Evolutionary conservation across 2,113 vertebrate genomes (phyloP).

Genomic region (Clarias batrachus): DNA sequence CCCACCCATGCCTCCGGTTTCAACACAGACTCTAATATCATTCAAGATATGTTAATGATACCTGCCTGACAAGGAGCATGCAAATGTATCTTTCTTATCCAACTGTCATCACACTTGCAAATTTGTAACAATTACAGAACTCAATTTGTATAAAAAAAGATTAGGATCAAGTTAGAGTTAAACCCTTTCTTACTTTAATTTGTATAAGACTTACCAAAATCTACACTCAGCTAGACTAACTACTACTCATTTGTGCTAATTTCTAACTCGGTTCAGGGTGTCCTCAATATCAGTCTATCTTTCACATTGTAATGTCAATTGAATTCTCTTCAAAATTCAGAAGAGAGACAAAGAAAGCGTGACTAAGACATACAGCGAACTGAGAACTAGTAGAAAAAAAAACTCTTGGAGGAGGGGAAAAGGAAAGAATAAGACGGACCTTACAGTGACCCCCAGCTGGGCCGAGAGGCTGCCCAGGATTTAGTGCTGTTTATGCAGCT

Average conservation of each 20-base stretch:
- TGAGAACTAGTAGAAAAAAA: background rate
- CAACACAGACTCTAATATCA: background rate
- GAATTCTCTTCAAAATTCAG: background rate
- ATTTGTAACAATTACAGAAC: background rate
- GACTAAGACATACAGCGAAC: constrained; percentile 9
- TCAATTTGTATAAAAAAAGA: constrained; percentile 1
- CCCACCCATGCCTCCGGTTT: background rate
- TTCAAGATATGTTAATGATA: background rate
- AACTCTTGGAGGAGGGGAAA: constrained; percentile 37
- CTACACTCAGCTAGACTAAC: background rate
- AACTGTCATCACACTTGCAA: background rate
- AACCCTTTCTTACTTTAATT: background rate
- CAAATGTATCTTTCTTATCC: background rate
- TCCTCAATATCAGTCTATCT: background rate
- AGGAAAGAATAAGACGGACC: constrained; percentile 47
- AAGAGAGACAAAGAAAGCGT: constrained; percentile 23
- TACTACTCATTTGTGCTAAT: background rate
- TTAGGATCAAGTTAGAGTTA: background rate
- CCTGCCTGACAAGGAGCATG: background rate
- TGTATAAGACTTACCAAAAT: background rate
- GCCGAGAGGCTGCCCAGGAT: constrained; percentile 45
- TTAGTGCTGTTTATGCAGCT: constrained; percentile 60
- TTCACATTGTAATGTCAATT: background rate
- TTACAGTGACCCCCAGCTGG: constrained; percentile 52
- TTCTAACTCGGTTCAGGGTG: background rate